Conservation (phyloP, 2,888 invertebrate genomes). For the Pediacus dermestoides region DNA sequence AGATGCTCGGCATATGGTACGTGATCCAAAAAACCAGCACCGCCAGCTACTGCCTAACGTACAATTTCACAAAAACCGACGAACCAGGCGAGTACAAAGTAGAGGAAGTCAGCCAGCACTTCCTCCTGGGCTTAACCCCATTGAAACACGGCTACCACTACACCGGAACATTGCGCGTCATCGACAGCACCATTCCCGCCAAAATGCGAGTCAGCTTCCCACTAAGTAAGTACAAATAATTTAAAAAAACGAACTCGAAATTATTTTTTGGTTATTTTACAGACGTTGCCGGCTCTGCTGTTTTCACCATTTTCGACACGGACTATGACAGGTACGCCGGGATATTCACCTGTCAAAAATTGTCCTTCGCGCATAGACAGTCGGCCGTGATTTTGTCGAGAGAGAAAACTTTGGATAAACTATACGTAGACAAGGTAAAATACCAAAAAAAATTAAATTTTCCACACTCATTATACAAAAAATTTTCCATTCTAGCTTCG, state of each 20-base stretch:
- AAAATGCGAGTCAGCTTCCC: conserved; percentile 76
- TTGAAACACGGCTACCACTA: conserved; percentile 78
- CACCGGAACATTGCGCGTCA: conserved; percentile 65
- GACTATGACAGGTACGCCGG: conserved; percentile 74
- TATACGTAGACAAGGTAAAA: conserved; percentile 64
- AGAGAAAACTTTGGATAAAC: conserved; percentile 66
- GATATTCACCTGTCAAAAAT: conserved; percentile 74
- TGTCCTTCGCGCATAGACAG: conserved; percentile 70
- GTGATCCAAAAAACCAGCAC: conserved; percentile 81
- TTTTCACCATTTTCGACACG: conserved; percentile 69
- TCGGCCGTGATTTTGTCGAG: conserved; percentile 80
- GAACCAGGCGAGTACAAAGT: conserved; percentile 68
- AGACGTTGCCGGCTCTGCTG: conserved; percentile 73
- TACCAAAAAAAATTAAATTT: background rate
- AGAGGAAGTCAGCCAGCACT: conserved; percentile 71
- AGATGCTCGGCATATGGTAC: conserved; percentile 80
- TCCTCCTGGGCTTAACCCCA: conserved; percentile 65
- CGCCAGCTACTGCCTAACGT: conserved; percentile 72
- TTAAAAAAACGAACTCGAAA: conserved; percentile 1
- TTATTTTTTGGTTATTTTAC: conserved; percentile 27
- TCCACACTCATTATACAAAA: conserved; percentile 3
- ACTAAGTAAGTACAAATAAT: conserved; percentile 59
- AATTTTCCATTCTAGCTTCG: conserved; percentile 55
- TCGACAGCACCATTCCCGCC: conserved; percentile 62
- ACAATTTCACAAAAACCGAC: conserved; percentile 69